Conservation (phyloP, 1,140 invertebrate species). For the Meloidogyne exigua region DNA sequence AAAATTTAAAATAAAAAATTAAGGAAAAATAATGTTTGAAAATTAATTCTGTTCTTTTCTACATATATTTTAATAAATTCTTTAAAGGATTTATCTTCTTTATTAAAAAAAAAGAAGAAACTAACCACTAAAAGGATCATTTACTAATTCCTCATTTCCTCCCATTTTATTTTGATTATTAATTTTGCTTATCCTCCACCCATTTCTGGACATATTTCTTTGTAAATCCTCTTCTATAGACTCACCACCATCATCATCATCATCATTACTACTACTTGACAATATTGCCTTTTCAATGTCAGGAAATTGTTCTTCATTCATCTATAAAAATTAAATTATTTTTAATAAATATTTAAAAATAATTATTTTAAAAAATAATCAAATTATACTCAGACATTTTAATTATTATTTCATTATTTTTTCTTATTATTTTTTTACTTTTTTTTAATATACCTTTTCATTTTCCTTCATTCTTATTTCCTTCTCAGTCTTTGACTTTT, state of each 20-base stretch:
- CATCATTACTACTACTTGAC: conserved; percentile 5
- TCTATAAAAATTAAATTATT: too few relatives aligned
- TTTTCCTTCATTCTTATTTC: not conserved
- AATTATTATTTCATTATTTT: not conserved
- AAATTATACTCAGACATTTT: too few relatives aligned
- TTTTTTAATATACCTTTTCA: not conserved
- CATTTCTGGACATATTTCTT: not conserved
- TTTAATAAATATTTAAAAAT: too few relatives aligned
- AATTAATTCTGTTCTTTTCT: too few relatives aligned
- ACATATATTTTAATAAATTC: not conserved
- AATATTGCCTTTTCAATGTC: not conserved
- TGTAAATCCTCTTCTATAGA: not conserved
- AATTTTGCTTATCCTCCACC: conserved; percentile 9
- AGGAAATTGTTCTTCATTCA: not conserved
- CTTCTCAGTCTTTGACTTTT: not conserved
- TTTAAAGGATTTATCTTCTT: too few relatives aligned
- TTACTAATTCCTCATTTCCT: not conserved
- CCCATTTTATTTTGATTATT: not conserved
- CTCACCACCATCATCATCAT: conserved; percentile 8
- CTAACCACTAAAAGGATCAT: conserved; percentile 1
- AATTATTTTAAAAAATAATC: too few relatives aligned
- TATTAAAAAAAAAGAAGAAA: not conserved
- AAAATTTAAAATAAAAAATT: too few relatives aligned
- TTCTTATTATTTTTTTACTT: not conserved
- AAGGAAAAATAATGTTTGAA: too few relatives aligned